phyloP scores from a whole-genome alignment of 2,888 invertebrate genomes.

The Cheilosia urbana region DNA sequence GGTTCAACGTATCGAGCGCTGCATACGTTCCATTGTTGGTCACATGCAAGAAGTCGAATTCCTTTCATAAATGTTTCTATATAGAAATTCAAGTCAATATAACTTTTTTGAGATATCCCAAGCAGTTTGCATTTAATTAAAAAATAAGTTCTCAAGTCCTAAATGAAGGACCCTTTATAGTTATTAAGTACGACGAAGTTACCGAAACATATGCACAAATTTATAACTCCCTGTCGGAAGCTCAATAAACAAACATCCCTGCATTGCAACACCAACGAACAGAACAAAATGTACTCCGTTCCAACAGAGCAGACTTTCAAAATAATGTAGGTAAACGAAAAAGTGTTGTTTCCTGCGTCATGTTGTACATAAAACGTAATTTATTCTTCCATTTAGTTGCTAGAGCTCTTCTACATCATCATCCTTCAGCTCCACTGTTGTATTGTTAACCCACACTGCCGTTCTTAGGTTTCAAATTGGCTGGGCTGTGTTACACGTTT shows the following conservation, averaged over 20 bases:
- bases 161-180: too few species aligned
- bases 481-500: constrained; percentile 18
- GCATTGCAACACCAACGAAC: constrained; percentile 3
- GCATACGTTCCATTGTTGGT: too few species aligned
- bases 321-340: constrained; percentile 9
- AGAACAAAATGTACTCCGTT: not conserved
- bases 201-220: not conserved
- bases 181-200: too few species aligned
- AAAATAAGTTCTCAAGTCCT: too few species aligned
- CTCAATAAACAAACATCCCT: not conserved
- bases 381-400: constrained; percentile 25
- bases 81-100: too few species aligned
- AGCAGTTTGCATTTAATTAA: too few species aligned
- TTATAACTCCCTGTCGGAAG: not conserved
- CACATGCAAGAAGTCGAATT: too few species aligned
- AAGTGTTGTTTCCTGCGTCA: constrained; percentile 49
- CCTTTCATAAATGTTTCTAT: too few species aligned
- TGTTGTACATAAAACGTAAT: constrained; percentile 18
- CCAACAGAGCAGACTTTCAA: constrained; percentile 14
- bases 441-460: not conserved
- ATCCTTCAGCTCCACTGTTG: not conserved
- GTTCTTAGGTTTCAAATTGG: constrained; percentile 40
- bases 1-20: too few species aligned
- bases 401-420: not conserved
- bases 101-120: too few species aligned